A percentile compares a stretch with the other conserved stretches of the same genome.
phyloP scores from a whole-genome alignment of 2,113 vertebrate species.

The Oncorhynchus clarkii region DNA sequence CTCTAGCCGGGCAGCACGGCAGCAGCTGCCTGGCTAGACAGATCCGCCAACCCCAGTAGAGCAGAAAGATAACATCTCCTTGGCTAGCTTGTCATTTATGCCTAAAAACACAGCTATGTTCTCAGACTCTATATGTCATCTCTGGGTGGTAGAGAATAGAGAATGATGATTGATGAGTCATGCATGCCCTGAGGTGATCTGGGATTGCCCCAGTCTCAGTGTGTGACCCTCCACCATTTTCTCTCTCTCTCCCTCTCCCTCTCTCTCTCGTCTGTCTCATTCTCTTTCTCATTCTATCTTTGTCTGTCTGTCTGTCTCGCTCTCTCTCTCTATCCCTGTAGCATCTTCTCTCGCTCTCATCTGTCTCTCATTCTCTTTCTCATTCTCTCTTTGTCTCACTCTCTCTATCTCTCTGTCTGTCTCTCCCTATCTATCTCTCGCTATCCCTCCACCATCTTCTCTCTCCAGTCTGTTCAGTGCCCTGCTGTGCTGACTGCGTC shows the following conservation, averaged over 20 bases:
- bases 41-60: conserved; percentile 29
- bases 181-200: conserved; percentile 25
- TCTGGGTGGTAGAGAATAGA: conserved; percentile 11
- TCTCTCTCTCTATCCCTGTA: too few species aligned
- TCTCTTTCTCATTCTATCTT: not conserved
- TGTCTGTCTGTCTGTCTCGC: not conserved
- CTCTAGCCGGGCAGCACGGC: conserved; percentile 30
- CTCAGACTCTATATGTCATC: conserved; percentile 23
- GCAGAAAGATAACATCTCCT: conserved; percentile 26
- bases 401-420: too few species aligned
- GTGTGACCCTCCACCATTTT: not conserved
- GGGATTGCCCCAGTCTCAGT: conserved; percentile 27
- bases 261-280: not conserved
- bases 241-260: not conserved
- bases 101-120: conserved; percentile 16
- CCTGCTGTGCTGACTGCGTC: not conserved
- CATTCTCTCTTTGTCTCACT: too few species aligned
- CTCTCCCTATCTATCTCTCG: too few species aligned
- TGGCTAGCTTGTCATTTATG: conserved; percentile 21
- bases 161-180: conserved; percentile 53
- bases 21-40: conserved; percentile 8
- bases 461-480: not conserved
- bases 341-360: too few species aligned
- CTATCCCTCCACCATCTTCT: not conserved
- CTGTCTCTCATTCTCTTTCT: too few species aligned